Conservation (phyloP, 2,113 vertebrate genomes). For the Cyprichromis sp. region DNA sequence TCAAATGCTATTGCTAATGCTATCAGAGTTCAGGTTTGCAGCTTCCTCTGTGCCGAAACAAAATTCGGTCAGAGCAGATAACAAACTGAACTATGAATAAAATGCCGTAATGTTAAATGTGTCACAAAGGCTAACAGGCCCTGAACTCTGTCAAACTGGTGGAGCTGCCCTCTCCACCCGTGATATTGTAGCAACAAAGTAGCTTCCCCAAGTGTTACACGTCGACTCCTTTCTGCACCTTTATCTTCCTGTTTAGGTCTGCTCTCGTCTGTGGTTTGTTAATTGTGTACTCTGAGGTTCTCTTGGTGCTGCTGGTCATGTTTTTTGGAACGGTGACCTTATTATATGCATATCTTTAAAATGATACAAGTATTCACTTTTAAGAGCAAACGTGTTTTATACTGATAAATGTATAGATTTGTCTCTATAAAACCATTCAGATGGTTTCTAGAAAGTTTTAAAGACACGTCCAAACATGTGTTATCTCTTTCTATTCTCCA, state of each 20-base stretch:
- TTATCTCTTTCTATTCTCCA: background rate
- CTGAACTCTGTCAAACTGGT: background rate
- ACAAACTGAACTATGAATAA: background rate
- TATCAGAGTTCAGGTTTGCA: background rate
- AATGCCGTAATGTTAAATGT: background rate
- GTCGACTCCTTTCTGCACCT: background rate
- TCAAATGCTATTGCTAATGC: background rate
- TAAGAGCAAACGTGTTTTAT: background rate
- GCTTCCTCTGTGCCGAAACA: background rate
- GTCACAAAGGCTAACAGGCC: background rate
- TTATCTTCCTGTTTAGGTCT: background rate
- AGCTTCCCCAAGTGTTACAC: background rate
- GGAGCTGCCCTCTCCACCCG: background rate
- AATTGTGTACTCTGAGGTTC: background rate
- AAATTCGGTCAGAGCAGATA: background rate
- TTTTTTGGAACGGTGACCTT: background rate
- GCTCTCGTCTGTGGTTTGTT: background rate
- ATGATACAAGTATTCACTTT: background rate
- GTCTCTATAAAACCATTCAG: background rate
- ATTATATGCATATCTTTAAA: background rate
- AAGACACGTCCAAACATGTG: rapidly evolving
- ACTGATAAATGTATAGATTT: rapidly evolving
- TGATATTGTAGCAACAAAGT: background rate
- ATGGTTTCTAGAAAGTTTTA: background rate
- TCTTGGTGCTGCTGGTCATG: background rate